These are phyloP conservation scores for Darevskia mixta DNA, from an alignment of 2,797 vertebrate genomes.

Conservation along the genomic window DNA sequence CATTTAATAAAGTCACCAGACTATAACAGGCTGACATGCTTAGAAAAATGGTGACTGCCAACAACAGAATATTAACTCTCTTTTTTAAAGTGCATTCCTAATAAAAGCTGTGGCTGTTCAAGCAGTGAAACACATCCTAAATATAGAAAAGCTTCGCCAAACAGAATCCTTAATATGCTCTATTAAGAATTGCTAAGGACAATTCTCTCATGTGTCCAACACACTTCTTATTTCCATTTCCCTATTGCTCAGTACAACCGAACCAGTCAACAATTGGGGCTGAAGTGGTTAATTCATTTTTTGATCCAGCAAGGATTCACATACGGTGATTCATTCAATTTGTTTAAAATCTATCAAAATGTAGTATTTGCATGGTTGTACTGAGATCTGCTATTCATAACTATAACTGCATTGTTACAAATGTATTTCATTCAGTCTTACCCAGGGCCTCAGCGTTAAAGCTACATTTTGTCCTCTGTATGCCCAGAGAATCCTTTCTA, in stretches of 20 bases:
- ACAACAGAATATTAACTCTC: constrained; percentile 2
- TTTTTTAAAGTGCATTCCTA: background rate
- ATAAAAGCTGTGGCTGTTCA: background rate
- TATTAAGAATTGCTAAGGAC: background rate
- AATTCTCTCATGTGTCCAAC: background rate
- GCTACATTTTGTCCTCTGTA: background rate
- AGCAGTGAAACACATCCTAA: background rate
- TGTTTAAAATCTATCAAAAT: constrained; percentile 13
- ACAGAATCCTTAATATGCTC: constrained; percentile 12
- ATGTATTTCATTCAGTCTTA: background rate
- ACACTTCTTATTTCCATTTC: background rate
- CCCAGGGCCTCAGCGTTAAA: background rate
- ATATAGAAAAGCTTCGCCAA: background rate
- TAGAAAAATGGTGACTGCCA: background rate
- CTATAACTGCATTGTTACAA: background rate
- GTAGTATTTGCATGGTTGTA: background rate
- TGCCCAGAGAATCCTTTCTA: background rate
- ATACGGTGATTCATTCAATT: background rate
- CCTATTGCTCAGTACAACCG: rapidly evolving
- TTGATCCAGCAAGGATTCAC: constrained; percentile 6
- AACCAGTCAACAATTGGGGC: background rate
- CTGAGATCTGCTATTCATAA: background rate
- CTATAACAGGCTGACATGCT: background rate
- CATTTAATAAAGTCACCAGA: background rate
- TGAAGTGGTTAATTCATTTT: constrained; percentile 12